These are phyloP conservation scores for Tribolium castaneum DNA, from an alignment of 1,140 invertebrate species.

Conservation along the genomic window DNA sequence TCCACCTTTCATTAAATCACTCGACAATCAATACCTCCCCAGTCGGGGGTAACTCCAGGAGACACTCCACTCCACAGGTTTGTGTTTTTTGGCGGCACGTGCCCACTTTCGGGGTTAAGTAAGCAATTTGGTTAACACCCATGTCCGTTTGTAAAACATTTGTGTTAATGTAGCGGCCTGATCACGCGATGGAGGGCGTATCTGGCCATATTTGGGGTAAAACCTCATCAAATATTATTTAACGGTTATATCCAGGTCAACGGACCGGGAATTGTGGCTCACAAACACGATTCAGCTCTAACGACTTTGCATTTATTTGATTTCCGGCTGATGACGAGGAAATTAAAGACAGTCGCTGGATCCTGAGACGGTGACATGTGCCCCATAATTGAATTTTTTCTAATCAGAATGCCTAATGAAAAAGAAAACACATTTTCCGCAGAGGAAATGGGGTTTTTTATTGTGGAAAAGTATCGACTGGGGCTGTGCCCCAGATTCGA, in stretches of 20 bases:
- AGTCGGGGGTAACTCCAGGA: background rate
- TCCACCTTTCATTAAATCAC: too few species aligned
- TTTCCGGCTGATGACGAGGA: background rate
- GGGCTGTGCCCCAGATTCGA: background rate
- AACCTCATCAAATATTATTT: constrained; percentile 35
- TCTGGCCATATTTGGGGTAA: constrained; percentile 2
- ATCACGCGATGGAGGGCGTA: constrained; percentile 12
- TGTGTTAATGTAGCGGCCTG: background rate
- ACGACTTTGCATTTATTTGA: constrained; percentile 16
- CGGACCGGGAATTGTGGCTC: background rate
- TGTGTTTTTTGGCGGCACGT: background rate
- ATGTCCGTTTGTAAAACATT: constrained; percentile 8
- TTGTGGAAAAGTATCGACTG: background rate
- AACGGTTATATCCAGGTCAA: constrained; percentile 28
- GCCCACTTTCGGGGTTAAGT: background rate
- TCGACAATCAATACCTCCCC: background rate
- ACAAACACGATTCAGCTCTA: constrained; percentile 1
- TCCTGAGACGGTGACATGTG: background rate
- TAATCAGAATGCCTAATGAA: background rate
- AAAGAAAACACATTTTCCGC: background rate
- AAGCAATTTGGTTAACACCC: constrained; percentile 6
- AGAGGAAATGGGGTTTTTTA: too few species aligned
- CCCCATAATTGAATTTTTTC: background rate
- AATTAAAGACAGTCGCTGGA: background rate
- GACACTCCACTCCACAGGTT: background rate